These are phyloP conservation scores for Onychostoma macrolepis DNA, from an alignment of 2,113 vertebrate genomes.

Conservation along the genomic window DNA sequence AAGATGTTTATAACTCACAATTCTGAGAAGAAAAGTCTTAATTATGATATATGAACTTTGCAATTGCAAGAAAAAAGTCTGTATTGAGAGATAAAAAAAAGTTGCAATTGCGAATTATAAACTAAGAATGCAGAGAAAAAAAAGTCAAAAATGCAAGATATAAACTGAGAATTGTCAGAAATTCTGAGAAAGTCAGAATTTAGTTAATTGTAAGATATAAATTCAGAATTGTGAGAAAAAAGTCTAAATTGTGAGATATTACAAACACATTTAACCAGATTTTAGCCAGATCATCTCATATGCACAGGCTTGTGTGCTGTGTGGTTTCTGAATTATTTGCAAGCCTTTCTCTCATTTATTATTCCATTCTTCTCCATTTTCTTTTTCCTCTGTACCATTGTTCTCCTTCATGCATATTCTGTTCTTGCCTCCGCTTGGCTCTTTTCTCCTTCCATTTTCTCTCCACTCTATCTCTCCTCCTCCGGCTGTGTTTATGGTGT, in stretches of 20 bases:
- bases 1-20: no score
- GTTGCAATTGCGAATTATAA: no score
- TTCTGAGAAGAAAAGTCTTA: no score
- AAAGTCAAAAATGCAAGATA: no score
- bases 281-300: constrained; percentile 6
- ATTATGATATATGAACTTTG: no score
- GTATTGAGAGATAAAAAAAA: no score
- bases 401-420: constrained; percentile 19
- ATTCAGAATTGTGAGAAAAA: no score
- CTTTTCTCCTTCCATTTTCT: constrained; percentile 38
- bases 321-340: not conserved
- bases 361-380: constrained; percentile 30
- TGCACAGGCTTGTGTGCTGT: constrained; percentile 19
- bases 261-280: not conserved
- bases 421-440: constrained; percentile 26
- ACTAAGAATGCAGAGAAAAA: no score
- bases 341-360: constrained; percentile 20
- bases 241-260: not conserved
- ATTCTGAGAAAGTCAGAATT: no score
- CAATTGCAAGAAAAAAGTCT: no score
- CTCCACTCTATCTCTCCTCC: constrained; percentile 27
- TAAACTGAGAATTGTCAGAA: no score
- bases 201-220: no score
- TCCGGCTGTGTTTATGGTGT: constrained; percentile 50
- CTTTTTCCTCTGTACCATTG: constrained; percentile 32